phyloP scores from a whole-genome alignment of 2,888 invertebrate genomes.

The Melieria crassipennis region DNA sequence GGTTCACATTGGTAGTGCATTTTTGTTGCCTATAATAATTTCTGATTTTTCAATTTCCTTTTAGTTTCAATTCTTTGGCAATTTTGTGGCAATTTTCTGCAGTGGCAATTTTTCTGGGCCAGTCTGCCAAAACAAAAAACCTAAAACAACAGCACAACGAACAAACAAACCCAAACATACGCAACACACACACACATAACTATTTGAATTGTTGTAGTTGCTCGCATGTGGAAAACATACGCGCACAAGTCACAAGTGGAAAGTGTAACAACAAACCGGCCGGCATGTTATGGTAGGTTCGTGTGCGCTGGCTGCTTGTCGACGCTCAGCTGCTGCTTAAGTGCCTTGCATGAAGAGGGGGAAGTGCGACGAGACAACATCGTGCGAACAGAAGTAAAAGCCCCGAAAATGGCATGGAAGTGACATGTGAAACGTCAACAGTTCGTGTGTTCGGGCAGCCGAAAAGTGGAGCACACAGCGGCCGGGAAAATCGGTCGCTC shows the following conservation, averaged over 20 bases:
- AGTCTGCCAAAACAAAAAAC: slow-evolving; percentile 16
- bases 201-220: too few species aligned
- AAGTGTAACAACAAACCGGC: slow-evolving; percentile 42
- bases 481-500: background rate
- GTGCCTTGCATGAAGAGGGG: background rate
- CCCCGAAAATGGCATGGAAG: background rate
- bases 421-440: slow-evolving; percentile 28
- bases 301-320: slow-evolving; percentile 15
- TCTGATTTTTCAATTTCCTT: too few species aligned
- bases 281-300: slow-evolving; percentile 51
- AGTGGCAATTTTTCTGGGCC: background rate
- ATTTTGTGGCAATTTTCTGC: too few species aligned
- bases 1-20: too few species aligned
- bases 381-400: slow-evolving; percentile 3
- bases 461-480: slow-evolving; percentile 24
- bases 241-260: too few species aligned
- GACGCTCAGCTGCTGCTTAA: background rate
- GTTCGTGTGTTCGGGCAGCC: slow-evolving; percentile 10
- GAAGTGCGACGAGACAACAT: background rate
- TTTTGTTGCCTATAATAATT: too few species aligned
- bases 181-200: background rate
- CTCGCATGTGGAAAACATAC: too few species aligned
- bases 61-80: too few species aligned
- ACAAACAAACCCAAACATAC: background rate
- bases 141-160: background rate